Conservation (phyloP, 2,113 vertebrate species). For the Benitochromis conjunctus region DNA sequence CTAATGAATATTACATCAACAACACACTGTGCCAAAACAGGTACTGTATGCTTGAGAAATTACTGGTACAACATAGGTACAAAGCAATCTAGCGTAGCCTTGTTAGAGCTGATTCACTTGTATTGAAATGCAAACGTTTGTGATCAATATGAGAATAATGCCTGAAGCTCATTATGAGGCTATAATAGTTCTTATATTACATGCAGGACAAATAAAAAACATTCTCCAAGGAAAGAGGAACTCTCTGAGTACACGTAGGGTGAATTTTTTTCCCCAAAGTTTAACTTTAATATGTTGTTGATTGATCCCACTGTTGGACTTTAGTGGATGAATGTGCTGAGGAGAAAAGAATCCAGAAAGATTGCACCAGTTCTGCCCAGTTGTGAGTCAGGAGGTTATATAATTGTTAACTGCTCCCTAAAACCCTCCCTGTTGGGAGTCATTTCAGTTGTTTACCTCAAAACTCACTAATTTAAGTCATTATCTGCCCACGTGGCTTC, state of each 20-base stretch:
- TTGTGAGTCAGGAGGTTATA: neutral
- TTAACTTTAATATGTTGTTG: neutral
- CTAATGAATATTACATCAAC: neutral
- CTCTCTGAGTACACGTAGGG: neutral
- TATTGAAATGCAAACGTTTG: neutral
- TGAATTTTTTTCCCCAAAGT: accelerated
- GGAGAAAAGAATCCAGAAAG: neutral
- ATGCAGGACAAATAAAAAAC: neutral
- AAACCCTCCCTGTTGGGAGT: neutral
- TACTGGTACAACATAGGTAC: neutral
- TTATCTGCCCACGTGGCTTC: neutral
- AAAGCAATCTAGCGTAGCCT: neutral
- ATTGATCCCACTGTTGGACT: neutral
- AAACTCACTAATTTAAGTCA: neutral
- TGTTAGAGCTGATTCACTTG: neutral
- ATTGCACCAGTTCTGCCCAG: neutral
- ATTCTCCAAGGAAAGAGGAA: neutral
- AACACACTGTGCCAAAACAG: neutral
- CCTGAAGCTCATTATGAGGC: neutral
- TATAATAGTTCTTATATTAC: neutral
- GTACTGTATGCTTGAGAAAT: neutral
- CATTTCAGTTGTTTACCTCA: neutral
- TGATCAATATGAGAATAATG: neutral
- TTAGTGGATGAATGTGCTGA: neutral
- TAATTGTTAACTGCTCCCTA: neutral